Evolutionary conservation across 2,888 invertebrate genomes (phyloP).

Genomic region (Lymantria dispar): DNA sequence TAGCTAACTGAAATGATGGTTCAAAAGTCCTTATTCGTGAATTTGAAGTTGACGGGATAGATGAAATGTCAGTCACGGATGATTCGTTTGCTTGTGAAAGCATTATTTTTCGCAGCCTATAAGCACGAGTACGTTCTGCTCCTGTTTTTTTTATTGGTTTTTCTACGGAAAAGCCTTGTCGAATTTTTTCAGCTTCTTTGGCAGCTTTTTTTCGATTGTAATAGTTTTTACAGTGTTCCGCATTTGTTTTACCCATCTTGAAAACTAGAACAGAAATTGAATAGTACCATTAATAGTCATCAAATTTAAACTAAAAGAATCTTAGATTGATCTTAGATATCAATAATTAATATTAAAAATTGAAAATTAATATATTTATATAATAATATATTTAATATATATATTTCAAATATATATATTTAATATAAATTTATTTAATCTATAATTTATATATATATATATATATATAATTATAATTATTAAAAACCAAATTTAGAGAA

Average conservation of each 20-base stretch:
- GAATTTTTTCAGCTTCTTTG: too few relatives aligned
- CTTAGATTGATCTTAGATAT: too few relatives aligned
- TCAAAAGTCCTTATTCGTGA: conserved; percentile 19
- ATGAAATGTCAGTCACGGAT: conserved; percentile 16
- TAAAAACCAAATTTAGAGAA: too few relatives aligned
- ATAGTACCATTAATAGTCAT: conserved; percentile 16
- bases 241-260: conserved; percentile 19
- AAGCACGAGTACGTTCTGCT: too few relatives aligned
- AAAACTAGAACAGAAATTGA: too few relatives aligned
- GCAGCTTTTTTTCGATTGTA: conserved; percentile 18
- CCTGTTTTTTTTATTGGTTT: conserved; percentile 16
- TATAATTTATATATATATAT: too few relatives aligned
- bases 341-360: conserved; percentile 1
- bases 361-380: too few relatives aligned
- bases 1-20: conserved; percentile 19
- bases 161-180: conserved; percentile 16
- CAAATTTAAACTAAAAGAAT: conserved; percentile 13
- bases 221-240: conserved; percentile 14
- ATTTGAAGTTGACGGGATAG: conserved; percentile 20
- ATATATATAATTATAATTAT: not conserved
- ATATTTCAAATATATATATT: too few relatives aligned
- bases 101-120: conserved; percentile 18
- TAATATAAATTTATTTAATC: not conserved
- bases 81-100: conserved; percentile 17
- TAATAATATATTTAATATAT: too few relatives aligned